Percentiles rank a stretch among this genome's conserved stretches.
These are phyloP conservation scores for Macrotis lagotis DNA, from an alignment of 2,113 vertebrate species.

Conservation along the genomic window DNA sequence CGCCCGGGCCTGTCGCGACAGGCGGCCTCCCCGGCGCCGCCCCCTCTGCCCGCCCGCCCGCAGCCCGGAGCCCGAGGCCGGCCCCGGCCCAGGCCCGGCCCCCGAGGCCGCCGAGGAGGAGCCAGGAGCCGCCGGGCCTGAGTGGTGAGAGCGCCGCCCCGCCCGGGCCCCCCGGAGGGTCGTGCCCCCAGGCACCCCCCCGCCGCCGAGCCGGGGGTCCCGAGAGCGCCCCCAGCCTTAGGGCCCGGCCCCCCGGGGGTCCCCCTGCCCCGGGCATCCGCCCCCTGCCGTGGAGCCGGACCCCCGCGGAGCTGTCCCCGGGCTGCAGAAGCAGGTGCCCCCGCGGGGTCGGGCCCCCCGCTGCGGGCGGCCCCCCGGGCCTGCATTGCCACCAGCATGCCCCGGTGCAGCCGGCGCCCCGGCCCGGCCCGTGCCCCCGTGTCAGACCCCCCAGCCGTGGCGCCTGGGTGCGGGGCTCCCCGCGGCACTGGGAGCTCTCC, in stretches of 20 bases:
- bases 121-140: background rate
- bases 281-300: background rate
- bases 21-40: conserved; percentile 27
- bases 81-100: background rate
- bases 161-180: background rate
- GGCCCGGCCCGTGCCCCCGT: no score
- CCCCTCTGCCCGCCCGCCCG: background rate
- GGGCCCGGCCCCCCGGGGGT: background rate
- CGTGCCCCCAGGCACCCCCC: background rate
- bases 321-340: no score
- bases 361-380: no score
- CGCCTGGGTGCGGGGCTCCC: no score
- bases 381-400: no score
- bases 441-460: conserved; percentile 36
- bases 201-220: background rate
- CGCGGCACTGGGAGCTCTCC: no score
- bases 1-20: conserved; percentile 68
- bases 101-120: background rate
- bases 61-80: background rate
- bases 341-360: conserved; percentile 31
- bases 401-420: conserved; percentile 14
- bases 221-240: no score
- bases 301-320: no score
- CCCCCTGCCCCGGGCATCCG: background rate
- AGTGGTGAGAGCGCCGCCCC: background rate